Percentiles rank a stretch among this genome's conserved stretches.
These are phyloP conservation scores for Drosophila neotestacea DNA, from an alignment of 2,888 invertebrate genomes.

Conservation along the genomic window DNA sequence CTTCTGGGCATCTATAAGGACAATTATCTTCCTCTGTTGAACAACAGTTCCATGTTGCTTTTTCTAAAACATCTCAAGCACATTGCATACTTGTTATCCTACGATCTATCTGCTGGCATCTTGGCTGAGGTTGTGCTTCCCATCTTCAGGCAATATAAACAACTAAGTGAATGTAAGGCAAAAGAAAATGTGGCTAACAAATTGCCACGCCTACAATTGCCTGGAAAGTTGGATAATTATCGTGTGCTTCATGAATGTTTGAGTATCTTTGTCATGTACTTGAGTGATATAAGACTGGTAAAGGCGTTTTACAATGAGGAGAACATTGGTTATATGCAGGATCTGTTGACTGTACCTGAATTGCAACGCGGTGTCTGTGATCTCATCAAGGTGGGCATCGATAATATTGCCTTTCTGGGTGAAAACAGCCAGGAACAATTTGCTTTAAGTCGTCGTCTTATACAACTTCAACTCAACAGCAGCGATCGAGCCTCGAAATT, in stretches of 20 bases:
- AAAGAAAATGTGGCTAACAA: constrained; percentile 14
- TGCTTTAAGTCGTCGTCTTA: constrained; percentile 76
- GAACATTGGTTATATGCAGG: constrained; percentile 83
- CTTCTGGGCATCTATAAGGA: constrained; percentile 74
- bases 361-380: constrained; percentile 82
- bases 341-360: constrained; percentile 79
- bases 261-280: constrained; percentile 83
- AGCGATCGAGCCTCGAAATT: constrained; percentile 74
- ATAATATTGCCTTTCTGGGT: constrained; percentile 82
- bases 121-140: constrained; percentile 83
- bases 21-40: constrained; percentile 49
- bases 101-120: constrained; percentile 81
- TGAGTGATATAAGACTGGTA: constrained; percentile 83
- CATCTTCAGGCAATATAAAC: constrained; percentile 81
- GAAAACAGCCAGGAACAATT: constrained; percentile 81
- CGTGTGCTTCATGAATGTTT: constrained; percentile 81
- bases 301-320: constrained; percentile 84
- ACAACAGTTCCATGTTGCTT: constrained; percentile 60
- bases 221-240: constrained; percentile 43
- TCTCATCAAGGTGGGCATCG: constrained; percentile 84
- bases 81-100: constrained; percentile 80
- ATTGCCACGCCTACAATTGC: constrained; percentile 34
- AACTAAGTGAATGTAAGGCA: constrained; percentile 27
- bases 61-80: constrained; percentile 83
- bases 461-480: constrained; percentile 81